Evolutionary conservation across 2,113 vertebrate species (phyloP).

Genomic region (Sterrhoptilus dennistouni): DNA sequence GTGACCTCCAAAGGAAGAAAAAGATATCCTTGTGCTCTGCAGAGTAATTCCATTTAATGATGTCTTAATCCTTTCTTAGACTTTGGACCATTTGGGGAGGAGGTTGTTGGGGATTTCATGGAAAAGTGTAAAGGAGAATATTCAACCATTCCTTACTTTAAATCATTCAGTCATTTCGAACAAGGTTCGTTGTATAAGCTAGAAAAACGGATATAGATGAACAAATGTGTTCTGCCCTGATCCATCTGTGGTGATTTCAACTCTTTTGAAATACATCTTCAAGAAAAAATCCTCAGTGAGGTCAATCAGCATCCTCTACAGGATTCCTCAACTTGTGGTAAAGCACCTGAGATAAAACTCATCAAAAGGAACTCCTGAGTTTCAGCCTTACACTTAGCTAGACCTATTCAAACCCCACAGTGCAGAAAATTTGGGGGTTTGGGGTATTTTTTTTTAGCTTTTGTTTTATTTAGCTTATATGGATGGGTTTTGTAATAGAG

Average conservation of each 20-base stretch:
- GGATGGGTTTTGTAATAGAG: background rate
- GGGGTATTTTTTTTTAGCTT: background rate
- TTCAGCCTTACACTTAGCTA: background rate
- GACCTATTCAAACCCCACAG: background rate
- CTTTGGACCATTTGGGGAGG: background rate
- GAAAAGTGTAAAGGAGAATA: background rate
- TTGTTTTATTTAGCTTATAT: background rate
- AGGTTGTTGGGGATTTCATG: background rate
- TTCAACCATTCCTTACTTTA: background rate
- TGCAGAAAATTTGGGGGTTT: fast-evolving
- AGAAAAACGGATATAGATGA: background rate
- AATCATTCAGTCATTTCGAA: background rate
- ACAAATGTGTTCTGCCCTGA: background rate
- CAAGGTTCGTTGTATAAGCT: background rate
- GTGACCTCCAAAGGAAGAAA: background rate
- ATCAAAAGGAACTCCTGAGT: background rate
- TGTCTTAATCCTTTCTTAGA: background rate
- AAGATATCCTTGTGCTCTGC: background rate
- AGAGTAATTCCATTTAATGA: background rate
- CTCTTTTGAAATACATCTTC: background rate
- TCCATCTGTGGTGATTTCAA: background rate
- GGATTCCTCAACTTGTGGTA: background rate
- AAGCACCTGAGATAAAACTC: background rate
- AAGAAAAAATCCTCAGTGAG: background rate
- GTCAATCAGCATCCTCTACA: background rate